Evolutionary conservation across 2,113 vertebrate genomes (phyloP).

Genomic region (Furnarius figulus): DNA sequence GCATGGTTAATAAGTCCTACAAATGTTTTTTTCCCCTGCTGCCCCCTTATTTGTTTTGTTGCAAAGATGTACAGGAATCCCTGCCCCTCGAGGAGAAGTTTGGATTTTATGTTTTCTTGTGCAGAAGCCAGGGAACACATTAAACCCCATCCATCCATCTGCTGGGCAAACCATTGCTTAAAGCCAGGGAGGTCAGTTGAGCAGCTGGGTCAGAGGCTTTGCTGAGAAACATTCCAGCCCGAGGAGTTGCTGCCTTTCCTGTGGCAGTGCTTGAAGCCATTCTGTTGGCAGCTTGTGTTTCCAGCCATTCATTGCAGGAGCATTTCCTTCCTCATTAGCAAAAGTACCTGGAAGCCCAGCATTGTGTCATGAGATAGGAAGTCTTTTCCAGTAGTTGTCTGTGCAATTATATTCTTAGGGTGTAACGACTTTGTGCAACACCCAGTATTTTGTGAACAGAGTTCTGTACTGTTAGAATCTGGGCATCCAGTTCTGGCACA

Average conservation of each 20-base stretch:
- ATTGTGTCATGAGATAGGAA: constrained; percentile 61
- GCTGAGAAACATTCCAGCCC: background rate
- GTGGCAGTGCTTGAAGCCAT: constrained; percentile 29
- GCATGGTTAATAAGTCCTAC: background rate
- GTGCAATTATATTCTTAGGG: background rate
- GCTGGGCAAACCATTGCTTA: background rate
- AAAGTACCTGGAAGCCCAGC: constrained; percentile 34
- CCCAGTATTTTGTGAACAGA: background rate
- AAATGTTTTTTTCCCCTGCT: background rate
- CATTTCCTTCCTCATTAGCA: constrained; percentile 18
- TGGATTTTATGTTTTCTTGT: background rate
- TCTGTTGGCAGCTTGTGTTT: constrained; percentile 29
- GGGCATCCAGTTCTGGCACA: background rate
- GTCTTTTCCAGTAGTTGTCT: constrained; percentile 13
- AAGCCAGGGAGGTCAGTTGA: background rate
- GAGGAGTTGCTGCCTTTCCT: constrained; percentile 32
- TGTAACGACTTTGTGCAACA: background rate
- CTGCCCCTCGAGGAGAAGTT: background rate
- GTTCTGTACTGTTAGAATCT: background rate
- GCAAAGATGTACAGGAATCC: background rate
- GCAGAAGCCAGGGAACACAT: background rate
- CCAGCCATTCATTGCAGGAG: constrained; percentile 36
- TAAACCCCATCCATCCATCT: background rate
- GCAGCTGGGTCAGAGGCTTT: background rate
- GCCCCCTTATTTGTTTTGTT: background rate